These are phyloP conservation scores for Drosophila kurseongensis DNA, from an alignment of 1,140 invertebrate genomes.

Conservation along the genomic window DNA sequence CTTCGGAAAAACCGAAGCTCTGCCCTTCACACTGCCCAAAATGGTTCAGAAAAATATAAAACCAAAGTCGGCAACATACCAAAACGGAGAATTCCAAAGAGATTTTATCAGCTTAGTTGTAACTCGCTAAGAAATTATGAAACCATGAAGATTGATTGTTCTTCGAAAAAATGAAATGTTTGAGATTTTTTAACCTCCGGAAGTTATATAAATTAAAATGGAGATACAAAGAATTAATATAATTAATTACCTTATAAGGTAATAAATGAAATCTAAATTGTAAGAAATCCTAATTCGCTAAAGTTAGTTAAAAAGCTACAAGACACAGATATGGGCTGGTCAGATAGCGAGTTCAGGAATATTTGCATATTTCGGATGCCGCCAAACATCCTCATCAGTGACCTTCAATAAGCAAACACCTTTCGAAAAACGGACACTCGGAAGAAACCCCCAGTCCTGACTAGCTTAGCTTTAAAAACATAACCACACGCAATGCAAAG, in stretches of 20 bases:
- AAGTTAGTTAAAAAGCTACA: not conserved
- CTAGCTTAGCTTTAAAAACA: conserved; percentile 12
- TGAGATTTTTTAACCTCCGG: not conserved
- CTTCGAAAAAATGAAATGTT: not conserved
- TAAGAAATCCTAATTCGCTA: too few species aligned
- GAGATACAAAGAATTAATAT: too few species aligned
- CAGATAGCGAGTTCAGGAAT: not conserved
- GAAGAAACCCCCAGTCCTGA: conserved; percentile 2
- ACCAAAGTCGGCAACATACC: not conserved
- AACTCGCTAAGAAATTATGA: not conserved
- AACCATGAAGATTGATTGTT: not conserved
- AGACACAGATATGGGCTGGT: not conserved
- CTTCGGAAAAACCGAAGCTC: conserved; percentile 30
- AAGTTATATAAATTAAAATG: too few species aligned
- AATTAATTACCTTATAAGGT: too few species aligned
- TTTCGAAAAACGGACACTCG: conserved; percentile 5
- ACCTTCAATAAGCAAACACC: conserved; percentile 11
- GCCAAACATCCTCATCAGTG: conserved; percentile 37
- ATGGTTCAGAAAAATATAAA: not conserved
- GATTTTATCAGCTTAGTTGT: not conserved
- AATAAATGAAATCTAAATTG: too few species aligned
- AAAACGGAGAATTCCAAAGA: too few species aligned
- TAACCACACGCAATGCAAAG: conserved; percentile 14
- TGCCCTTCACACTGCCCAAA: conserved; percentile 31
- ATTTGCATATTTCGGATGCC: not conserved